Base-by-base conservation (phyloP, 2,797 vertebrate genomes). In the Galaxias olidus region DNA sequence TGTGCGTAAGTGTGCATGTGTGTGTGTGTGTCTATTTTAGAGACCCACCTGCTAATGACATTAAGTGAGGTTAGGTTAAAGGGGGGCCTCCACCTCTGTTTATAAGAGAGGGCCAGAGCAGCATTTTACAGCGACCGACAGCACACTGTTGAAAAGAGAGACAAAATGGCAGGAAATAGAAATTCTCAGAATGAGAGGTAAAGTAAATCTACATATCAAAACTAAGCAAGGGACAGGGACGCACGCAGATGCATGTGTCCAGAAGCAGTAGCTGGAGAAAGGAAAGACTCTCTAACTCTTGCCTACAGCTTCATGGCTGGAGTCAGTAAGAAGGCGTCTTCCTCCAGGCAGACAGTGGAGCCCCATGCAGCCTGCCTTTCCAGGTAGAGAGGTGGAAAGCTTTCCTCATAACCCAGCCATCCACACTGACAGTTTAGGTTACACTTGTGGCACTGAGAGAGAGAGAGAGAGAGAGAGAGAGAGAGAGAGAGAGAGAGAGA, bases 31-130 rank as follows among this genome's bases (percentile, higher is more conserved):
- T 78, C 91, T 93, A 93, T 93, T 93, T 92, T 84, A 30, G 88
- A 91, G 86, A 79, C 77, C 82, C 92, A 93, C 91, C 92, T 92
- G 91, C 92, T 93, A 92, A 92, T 89, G 89, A 92, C 87, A 90
- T 93, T 88, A 91, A 89, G 82, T 85, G 67, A 70, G 77, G 65
- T 62, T 10, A 70, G 77, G 65, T 62, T 10, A 58, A 74, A 79
- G 82, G 85, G 87, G 86, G 83, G 75, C 84, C 68, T 46, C 71
- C 42, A n/a, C 54, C 5, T 19, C 78, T 81, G 85, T 83, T 84
- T 80, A 77, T 77, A 69, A 59, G 66, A 75, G 74, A 53, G 64
- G 66, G 63, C 61, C 71, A 67, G 77, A 65, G 40, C 18, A 30
- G 68, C 30, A 11, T 76, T 81, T 82, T 76, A 73, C 61, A 72